These are phyloP conservation scores for Andricus curvator DNA, from an alignment of 2,888 invertebrate species.

Conservation along the genomic window DNA sequence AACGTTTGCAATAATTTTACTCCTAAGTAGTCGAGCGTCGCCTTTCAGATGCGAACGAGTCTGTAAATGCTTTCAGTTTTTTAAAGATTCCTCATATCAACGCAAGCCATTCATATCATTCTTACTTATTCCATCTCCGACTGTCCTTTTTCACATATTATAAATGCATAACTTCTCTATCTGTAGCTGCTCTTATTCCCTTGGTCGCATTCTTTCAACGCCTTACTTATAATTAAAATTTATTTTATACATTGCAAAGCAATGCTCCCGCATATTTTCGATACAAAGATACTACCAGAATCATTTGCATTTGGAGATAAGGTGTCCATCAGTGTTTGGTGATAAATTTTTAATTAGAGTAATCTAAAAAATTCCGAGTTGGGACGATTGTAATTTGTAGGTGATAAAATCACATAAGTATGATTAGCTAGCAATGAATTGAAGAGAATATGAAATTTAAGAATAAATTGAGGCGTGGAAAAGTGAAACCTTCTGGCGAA, in stretches of 20 bases:
- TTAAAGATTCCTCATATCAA: constrained; percentile 27
- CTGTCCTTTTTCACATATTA: neutral
- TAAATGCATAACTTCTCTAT: constrained; percentile 16
- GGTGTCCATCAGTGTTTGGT: neutral
- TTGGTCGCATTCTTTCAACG: neutral
- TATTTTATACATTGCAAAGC: neutral
- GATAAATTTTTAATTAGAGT: neutral
- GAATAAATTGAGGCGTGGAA: neutral
- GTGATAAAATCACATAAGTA: neutral
- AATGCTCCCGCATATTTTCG: neutral
- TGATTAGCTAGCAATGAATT: no score
- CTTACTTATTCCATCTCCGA: neutral
- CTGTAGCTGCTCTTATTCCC: neutral
- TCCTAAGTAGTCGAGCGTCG: constrained; percentile 35
- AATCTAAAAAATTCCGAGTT: neutral
- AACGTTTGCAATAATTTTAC: constrained; percentile 24
- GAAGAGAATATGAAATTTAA: no score
- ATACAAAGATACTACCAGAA: neutral
- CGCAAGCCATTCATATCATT: constrained; percentile 1
- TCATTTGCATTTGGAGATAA: no score
- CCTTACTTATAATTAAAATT: neutral
- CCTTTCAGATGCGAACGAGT: constrained; percentile 29
- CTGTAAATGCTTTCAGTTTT: constrained; percentile 28
- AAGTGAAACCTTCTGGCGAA: neutral
- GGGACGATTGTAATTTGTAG: neutral